Evolutionary conservation across 1,140 invertebrate genomes (phyloP), one percentile per base, ranked within the genome.

Genomic region (Panagrolaimus sp.): DNA sequence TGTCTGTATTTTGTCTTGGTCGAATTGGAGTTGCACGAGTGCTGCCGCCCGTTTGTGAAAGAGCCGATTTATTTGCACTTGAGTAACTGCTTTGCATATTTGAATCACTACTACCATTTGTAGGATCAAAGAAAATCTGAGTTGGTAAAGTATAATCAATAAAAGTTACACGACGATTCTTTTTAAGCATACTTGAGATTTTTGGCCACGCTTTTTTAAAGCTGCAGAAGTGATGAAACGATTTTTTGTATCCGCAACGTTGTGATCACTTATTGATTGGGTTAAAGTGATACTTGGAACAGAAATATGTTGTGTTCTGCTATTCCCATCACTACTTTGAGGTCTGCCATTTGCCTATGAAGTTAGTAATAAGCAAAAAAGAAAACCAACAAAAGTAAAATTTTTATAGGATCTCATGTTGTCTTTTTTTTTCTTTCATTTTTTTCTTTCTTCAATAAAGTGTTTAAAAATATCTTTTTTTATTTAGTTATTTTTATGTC

Each of bases 171-270:
- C 28, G 21, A 28, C 52, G 52, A 26, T 58, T 21, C 28, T 58
- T 58, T 28, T 58, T 28, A 58, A 58, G 21, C 52, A 58, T 58
- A 58, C 52, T 58, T 58, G 52, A 58, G 52, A 58, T 58, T 21
- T 28, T 58, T 58, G 52, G 21, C 52, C 52, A 58, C 69, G 32
- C 48, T 70, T 70, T 43, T 70, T 70, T 24, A 70, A 67, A 32
- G 69, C 69, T 7, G 69, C 69, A 15, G 69, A 70, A 10, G 69
- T 70, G 26, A 70, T 46, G 46, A 70, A 70, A 21, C 64, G 62
- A 45, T 70, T 68, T 68, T 55, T 45, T 12, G 63, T 45, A 48
- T 62, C 43, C n/a, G 62, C 43, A 58, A 58, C 52, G 28, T 58
- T 28, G 17, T 58, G 52, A 17, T 26, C 52, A 58, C 52, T 58